Base-by-base conservation (phyloP, 2,797 vertebrate species). In the Chaunax sp. region DNA sequence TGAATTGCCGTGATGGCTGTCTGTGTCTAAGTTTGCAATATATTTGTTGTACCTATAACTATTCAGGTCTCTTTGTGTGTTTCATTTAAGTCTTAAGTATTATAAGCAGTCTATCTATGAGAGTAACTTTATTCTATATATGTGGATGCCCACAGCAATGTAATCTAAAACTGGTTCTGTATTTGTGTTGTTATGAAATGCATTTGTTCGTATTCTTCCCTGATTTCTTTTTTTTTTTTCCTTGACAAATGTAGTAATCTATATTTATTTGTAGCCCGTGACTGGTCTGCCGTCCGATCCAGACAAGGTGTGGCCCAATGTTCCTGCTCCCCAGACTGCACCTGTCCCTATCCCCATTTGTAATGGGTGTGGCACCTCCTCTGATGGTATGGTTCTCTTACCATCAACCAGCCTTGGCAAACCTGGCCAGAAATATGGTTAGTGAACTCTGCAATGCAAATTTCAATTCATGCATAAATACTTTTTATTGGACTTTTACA, bases 361-460 rank as follows among this genome's bases (percentile, higher is more conserved):
- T 89, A 99, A 98, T 69, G 97, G 97, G 90, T 98, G 97, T 77
- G 95, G 95, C 81, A 74, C 93, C 22, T 89, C 95, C 26, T 94
- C 94, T 15, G 95, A 98, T 69, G 89, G 92, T 63, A 77, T 92
- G 51, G 79, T 95, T 76, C 87, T 96, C 26, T 74, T 96, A 90
- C 83, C 94, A 28, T 66, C 81, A 0, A 87, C 91, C 75, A 94
- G 84, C 90, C 89, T 96, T 55, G 88, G 92, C 89, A 96, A 95
- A 89, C 82, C 91, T 80, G 87, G 90, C 10, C 95, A 93, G 33
- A 97, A 97, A 90, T 97, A 96, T 72, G 90, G 90, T 93, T 13
- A 81, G 87, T 88, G 6, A 19, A 68, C 18, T 56, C n/a, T 3
- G 7, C 2, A 13, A 23, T 55, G 13, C 0, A 15, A 2, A 43